Evolutionary conservation across 1,140 invertebrate genomes (phyloP).

Genomic region (Drosophila repleta): DNA sequence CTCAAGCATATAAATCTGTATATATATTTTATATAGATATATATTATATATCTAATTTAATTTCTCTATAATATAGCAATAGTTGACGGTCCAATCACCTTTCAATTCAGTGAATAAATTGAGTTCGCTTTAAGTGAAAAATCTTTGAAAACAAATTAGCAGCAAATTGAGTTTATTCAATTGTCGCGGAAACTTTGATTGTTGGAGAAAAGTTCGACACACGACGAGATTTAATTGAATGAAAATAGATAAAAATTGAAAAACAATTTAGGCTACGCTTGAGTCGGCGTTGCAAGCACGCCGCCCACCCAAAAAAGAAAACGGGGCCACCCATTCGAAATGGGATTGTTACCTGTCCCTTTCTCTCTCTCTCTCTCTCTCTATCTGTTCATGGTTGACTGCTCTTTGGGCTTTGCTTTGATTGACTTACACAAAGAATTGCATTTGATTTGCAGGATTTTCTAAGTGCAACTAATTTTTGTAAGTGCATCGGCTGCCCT

Average conservation of each 20-base stretch:
- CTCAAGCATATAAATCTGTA: too few relatives aligned
- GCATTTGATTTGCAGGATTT: slow-evolving; percentile 40
- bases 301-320: neutral
- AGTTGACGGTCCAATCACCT: neutral
- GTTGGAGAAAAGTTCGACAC: slow-evolving; percentile 32
- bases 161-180: slow-evolving; percentile 58
- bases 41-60: too few relatives aligned
- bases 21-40: too few relatives aligned
- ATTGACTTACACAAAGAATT: slow-evolving; percentile 68
- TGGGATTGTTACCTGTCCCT: slow-evolving; percentile 21
- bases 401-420: neutral
- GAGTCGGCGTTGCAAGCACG: slow-evolving; percentile 16
- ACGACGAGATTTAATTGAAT: slow-evolving; percentile 57
- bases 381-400: slow-evolving; percentile 39
- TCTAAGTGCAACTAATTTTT: too few relatives aligned
- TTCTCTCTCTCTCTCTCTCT: too few relatives aligned
- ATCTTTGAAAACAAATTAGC: slow-evolving; percentile 6
- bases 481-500: too few relatives aligned
- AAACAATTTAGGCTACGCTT: slow-evolving; percentile 40
- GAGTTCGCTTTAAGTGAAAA: neutral
- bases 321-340: neutral
- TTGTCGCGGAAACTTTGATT: slow-evolving; percentile 24
- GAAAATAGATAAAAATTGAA: slow-evolving; percentile 34
- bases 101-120: neutral
- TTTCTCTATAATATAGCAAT: too few relatives aligned